Conservation (phyloP, 2,888 invertebrate genomes). For the Notodonta dromedarius region DNA sequence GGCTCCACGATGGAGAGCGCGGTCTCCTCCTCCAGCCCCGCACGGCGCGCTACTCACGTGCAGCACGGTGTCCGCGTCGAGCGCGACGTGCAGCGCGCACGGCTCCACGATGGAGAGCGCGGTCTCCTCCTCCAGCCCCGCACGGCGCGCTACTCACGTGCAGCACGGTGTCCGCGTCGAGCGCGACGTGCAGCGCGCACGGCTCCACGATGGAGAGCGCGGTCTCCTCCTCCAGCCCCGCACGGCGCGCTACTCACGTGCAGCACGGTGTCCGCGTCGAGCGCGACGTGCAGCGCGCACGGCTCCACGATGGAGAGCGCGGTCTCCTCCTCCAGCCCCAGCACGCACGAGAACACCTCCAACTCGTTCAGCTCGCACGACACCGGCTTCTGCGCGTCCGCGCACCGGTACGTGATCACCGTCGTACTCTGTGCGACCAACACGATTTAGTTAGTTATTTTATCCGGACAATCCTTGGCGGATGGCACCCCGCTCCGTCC, state of each 20-base stretch:
- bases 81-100: constrained; percentile 91
- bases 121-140: constrained; percentile 87
- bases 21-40: constrained; percentile 78
- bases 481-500: no score
- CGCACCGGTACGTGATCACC: constrained; percentile 91
- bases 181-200: constrained; percentile 91
- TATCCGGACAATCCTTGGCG: no score
- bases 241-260: constrained; percentile 72
- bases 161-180: constrained; percentile 80
- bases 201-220: constrained; percentile 98
- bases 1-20: constrained; percentile 98
- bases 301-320: constrained; percentile 98
- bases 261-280: constrained; percentile 80
- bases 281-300: constrained; percentile 91
- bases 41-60: constrained; percentile 58
- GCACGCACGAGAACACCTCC: constrained; percentile 96
- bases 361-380: constrained; percentile 95
- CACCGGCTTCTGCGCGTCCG: constrained; percentile 88
- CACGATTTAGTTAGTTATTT: no score
- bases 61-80: constrained; percentile 80
- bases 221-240: constrained; percentile 96
- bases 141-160: constrained; percentile 72
- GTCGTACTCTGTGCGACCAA: constrained; percentile 89
- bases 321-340: constrained; percentile 96
- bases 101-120: constrained; percentile 98